These are phyloP conservation scores for Halisarca cf. caerulea DNA, from an alignment of 37 sponge, comb jelly and placozoan species.

Conservation along the genomic window DNA sequence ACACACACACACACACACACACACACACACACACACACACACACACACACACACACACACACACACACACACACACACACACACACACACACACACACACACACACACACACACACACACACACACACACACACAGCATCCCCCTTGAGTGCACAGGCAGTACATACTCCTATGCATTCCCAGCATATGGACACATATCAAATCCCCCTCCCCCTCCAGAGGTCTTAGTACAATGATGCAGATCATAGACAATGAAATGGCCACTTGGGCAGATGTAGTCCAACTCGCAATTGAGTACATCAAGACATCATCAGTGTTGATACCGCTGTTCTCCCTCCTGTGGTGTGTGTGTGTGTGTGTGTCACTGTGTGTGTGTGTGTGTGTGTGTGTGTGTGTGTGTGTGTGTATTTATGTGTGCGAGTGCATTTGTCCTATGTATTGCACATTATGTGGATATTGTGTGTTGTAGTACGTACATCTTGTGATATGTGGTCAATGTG, in stretches of 20 bases:
- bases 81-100: background rate
- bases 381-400: background rate
- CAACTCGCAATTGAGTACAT: conserved; percentile 38
- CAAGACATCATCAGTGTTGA: conserved; percentile 54
- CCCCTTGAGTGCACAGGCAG: background rate
- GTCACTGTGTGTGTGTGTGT: background rate
- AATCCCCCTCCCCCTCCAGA: conserved; percentile 33
- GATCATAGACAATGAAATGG: conserved; percentile 34
- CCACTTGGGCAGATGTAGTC: conserved; percentile 36
- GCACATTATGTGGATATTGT: no score
- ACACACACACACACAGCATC: background rate
- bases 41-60: conserved; percentile 12
- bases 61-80: conserved; percentile 1
- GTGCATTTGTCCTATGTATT: no score
- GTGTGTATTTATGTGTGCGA: background rate
- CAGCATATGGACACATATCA: background rate
- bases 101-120: background rate
- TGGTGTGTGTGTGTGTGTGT: conserved; percentile 18
- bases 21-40: no score
- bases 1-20: no score
- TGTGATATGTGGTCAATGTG: background rate
- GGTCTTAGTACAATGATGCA: conserved; percentile 59
- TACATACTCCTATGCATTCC: no score
- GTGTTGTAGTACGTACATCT: no score
- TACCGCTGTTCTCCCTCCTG: conserved; percentile 47